Base-by-base conservation (phyloP, 2,888 invertebrate species). In the Microplitis manilae region DNA sequence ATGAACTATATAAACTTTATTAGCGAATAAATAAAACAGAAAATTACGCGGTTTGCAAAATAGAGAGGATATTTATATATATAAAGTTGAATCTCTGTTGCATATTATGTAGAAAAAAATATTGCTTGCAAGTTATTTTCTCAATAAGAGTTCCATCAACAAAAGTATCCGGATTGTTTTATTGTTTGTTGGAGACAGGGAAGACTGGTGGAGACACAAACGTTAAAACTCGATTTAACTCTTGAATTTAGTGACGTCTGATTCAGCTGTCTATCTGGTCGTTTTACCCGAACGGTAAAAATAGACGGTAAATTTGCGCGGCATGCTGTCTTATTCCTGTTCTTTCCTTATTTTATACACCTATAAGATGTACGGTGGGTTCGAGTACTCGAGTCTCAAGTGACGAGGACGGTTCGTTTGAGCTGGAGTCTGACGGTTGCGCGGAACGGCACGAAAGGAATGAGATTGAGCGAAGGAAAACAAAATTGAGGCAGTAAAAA, bases 391-490 rank as follows among this genome's bases (percentile, higher is more conserved):
- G 50, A 64, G 68, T 40, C 17, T 9, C 20, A 67, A 77, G 67
- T 40, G 38, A 65, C 41, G 60, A 38, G 61, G 38, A 64, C 59
- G 73, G 59, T 30, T 9, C 40, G 60, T 4, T 62, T 38, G 68
- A 39, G 40, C 13, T 38, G 17, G 61, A 68, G 65, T 15, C 50
- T 50, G 68, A 17, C 39, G 30, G 17, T 41, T 50, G 50, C 9
- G 2, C 13, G 64, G 17, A n/a, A n/a, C 17, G 13, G 40, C 74
- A 68, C n/a, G 62, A 71, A 71, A 75, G 70, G 76, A 75, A 77
- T 17, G 40, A 64, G 38, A 77, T 20, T n/a, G 64, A 75, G 71
- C 59, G 68, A 79, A 41, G 72, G 68, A 72, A 69, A 75, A 71
- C 68, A 77, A 60, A 68, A 76, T 68, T 69, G 59, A 20, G 65